Evolutionary conservation across 2,797 vertebrate species (phyloP), one percentile per base, ranked within the genome.

Genomic region (Cyprinella venusta): DNA sequence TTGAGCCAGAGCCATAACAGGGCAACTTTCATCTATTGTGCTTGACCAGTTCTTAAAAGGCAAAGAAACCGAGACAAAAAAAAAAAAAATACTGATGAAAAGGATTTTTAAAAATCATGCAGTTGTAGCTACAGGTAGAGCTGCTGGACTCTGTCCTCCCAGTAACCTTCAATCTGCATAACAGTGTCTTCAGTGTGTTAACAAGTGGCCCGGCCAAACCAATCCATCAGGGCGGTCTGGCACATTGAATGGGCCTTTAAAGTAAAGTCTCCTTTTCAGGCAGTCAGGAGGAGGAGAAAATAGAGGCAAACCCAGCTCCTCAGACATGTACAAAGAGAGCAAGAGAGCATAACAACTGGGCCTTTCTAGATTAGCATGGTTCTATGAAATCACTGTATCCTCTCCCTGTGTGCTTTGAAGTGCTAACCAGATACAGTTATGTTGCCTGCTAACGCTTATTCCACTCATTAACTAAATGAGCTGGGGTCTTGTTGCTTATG

Each of bases 161-260:
- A 90, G 92, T 95, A 95, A 96, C 93, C 96, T 91, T 89, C 86
- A 84, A 96, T 95, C 94, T 96, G 89, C 95, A 96, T 96, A 92
- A 93, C 94, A 94, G 92, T 72, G 84, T 92, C 91, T 91, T 95
- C 91, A 91, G 89, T 91, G 92, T 95, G 92, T 95, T 95, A 96
- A 96, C 93, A 94, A 95, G 94, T 91, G 89, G 88, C 91, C 90
- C 89, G 86, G 85, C 95, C 93, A 93, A 94, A 94, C 92, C 94
- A 95, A 95, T 91, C 93, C 91, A 91, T 94, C 93, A 90, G 86
- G 87, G 88, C 61, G 84, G 81, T 90, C 85, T 64, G 91, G 90
- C 91, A 91, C 91, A 89, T 93, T 92, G 50, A 95, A 95, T 94
- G 87, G 88, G 86, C 90, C 90, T 87, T 93, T 92, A 92, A 89